Conservation (phyloP, 2,797 vertebrate genomes). For the Eulemur rubriventer region DNA sequence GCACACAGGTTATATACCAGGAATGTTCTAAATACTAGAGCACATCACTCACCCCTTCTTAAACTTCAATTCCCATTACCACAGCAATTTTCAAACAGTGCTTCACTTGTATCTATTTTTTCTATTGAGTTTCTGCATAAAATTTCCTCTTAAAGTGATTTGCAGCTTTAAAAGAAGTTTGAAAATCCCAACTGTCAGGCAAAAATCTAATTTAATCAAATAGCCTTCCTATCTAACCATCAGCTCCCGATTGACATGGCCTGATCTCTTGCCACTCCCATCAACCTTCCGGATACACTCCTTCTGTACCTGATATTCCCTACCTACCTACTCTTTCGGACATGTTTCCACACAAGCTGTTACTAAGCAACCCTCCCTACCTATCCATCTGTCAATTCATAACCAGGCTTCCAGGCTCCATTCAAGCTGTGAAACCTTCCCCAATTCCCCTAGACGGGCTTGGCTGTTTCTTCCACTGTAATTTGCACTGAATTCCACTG, state of each 20-base stretch:
- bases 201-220: neutral
- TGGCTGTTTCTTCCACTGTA: neutral
- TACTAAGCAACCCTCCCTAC: neutral
- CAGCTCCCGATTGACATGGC: neutral
- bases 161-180: neutral
- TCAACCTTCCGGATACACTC: neutral
- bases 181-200: neutral
- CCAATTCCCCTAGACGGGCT: neutral
- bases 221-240: neutral
- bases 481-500: neutral
- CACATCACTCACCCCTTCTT: neutral
- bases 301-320: neutral
- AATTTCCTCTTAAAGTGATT: neutral
- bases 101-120: neutral
- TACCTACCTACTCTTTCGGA: neutral
- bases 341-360: neutral
- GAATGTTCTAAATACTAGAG: neutral
- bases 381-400: neutral
- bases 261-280: neutral
- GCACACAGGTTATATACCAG: neutral
- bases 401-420: neutral
- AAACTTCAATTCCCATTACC: neutral
- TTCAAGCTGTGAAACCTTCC: neutral
- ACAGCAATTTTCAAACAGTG: neutral
- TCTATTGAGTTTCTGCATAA: neutral